Evolutionary conservation across 2,113 vertebrate genomes (phyloP), one percentile per base, ranked within the genome.

Genomic region (Chaetura pelagica): DNA sequence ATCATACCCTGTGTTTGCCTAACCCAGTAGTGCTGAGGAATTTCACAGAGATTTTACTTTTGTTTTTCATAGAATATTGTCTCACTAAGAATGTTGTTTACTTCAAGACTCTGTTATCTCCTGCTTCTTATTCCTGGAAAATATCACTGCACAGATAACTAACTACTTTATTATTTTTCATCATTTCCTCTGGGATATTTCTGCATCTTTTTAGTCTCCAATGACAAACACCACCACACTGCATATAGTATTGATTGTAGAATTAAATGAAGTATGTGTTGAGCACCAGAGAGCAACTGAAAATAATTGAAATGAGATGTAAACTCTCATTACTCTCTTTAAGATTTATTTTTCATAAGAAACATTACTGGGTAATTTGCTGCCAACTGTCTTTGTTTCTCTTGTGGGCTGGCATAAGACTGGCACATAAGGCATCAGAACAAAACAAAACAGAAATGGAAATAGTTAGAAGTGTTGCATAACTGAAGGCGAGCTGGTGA

Each of bases 271-370:
- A 98, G 94, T 95, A 67, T 97, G 90, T 91, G 54, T 18, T 94
- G 91, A 97, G 79, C 97, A 98, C 97, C 97, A 98, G 97, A 98
- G 98, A 98, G 97, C 97, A 98, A 98, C 97, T 94, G 96, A 97
- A 98, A 96, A 94, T 97, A 97, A 98, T 81, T 95, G 90, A 97
- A 97, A 97, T 93, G 66, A 97, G 90, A 32, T 92, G n/a, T 80
- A 93, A 96, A 96, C 58, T 97, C 90, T 91, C 64, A 32, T 97
- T 88, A 89, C 46, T 83, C 68, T 87, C 93, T 96, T 97, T 97
- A 97, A 92, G 74, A 58, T 81, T 96, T 96, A 90, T 93, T 94
- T 97, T 96, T 93, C 63, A 66, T 91, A 86, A 73, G 83, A 88
- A 93, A 88, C 10, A 67, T 94, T 92, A 75, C 57, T 73, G 54